Conservation (phyloP, 2,888 invertebrate species). For the Seira ritae region DNA sequence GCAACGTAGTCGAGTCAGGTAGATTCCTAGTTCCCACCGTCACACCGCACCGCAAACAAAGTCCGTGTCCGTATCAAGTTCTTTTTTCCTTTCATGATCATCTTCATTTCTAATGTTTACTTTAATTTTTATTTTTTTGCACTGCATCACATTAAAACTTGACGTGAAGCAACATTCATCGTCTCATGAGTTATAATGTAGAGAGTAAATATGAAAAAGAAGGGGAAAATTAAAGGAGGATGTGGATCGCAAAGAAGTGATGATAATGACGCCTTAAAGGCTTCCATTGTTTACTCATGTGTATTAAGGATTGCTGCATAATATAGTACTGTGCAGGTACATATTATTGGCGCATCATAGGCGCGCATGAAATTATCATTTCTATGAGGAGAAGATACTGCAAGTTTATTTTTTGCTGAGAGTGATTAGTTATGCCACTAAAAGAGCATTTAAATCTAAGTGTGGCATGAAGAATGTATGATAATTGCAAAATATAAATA, state of each 20-base stretch:
- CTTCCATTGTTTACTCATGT: constrained; percentile 13
- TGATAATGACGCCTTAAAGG: constrained; percentile 7
- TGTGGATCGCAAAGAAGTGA: not conserved
- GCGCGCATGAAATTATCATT: not conserved
- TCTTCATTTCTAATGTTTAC: constrained; percentile 11
- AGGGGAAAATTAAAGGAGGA: not conserved
- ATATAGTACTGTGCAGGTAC: not conserved
- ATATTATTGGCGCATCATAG: not conserved
- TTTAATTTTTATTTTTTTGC: not conserved
- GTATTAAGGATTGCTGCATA: not conserved
- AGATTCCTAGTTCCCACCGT: no score
- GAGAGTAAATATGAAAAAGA: no score
- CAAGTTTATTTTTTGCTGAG: not conserved
- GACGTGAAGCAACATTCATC: no score
- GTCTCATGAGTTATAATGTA: no score
- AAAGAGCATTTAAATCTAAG: not conserved
- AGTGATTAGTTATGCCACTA: constrained; percentile 5
- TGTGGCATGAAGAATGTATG: not conserved
- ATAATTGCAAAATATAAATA: constrained; percentile 2
- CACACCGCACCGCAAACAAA: no score
- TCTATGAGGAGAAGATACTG: not conserved
- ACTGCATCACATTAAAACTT: no score
- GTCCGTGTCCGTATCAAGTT: not conserved
- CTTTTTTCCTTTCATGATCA: constrained; percentile 2
- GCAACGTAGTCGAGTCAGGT: no score